A percentile compares a stretch with the other conserved stretches of the same genome.
These are phyloP conservation scores for Poecile montanus DNA, from an alignment of 2,797 vertebrate genomes.

Conservation along the genomic window DNA sequence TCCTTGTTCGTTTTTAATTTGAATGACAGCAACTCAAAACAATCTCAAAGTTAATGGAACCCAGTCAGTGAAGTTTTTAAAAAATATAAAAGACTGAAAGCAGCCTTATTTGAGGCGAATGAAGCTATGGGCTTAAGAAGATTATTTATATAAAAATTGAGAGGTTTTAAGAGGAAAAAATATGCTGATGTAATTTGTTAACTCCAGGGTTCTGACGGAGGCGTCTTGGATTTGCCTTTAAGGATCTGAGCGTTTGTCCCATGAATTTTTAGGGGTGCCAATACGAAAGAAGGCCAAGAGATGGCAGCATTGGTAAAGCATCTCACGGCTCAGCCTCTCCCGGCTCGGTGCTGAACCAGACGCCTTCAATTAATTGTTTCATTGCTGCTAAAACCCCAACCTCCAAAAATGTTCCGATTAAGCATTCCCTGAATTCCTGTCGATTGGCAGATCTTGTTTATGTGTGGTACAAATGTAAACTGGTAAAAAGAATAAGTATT, in stretches of 20 bases:
- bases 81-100: not conserved
- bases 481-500: not conserved
- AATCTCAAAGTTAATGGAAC: not conserved
- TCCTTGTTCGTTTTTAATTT: not conserved
- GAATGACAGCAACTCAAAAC: not conserved
- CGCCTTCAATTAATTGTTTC: not conserved
- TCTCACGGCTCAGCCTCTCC: not conserved
- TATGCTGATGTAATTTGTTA: not conserved
- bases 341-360: not conserved
- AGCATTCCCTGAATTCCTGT: not conserved
- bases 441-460: not conserved
- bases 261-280: not conserved
- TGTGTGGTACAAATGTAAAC: not conserved
- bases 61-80: not conserved
- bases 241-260: accelerated
- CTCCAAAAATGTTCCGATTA: not conserved
- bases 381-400: not conserved
- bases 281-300: conserved; percentile 53
- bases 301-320: conserved; percentile 77
- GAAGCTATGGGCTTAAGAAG: not conserved
- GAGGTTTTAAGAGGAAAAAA: not conserved
- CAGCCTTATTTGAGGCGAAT: not conserved
- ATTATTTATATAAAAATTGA: not conserved
- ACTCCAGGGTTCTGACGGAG: not conserved
- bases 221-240: not conserved